Evolutionary conservation across 1,140 invertebrate species (phyloP).

Genomic region (Galleria mellonella): DNA sequence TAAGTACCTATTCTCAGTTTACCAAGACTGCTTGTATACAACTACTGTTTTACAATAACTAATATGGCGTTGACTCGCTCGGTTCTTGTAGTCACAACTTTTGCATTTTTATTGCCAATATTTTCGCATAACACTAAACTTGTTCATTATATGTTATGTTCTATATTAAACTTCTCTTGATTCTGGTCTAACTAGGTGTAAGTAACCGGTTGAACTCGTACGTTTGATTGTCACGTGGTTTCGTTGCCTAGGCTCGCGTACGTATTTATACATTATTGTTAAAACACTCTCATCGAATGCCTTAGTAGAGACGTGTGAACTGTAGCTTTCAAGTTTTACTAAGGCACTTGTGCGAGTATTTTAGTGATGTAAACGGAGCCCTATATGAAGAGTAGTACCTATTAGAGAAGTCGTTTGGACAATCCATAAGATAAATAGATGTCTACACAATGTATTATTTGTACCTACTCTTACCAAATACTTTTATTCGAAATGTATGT

Average conservation of each 20-base stretch:
- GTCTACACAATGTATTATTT: too few relatives aligned
- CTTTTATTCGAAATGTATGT: too few relatives aligned
- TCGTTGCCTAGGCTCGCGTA: neutral
- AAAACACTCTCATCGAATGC: too few relatives aligned
- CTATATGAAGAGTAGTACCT: too few relatives aligned
- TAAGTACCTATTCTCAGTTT: constrained; percentile 72
- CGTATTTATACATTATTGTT: too few relatives aligned
- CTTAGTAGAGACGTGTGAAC: too few relatives aligned
- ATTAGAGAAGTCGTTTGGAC: too few relatives aligned
- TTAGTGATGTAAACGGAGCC: too few relatives aligned
- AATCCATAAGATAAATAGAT: too few relatives aligned
- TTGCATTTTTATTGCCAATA: constrained; percentile 72
- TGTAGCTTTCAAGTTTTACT: too few relatives aligned
- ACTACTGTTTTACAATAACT: constrained; percentile 68
- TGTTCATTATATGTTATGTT: constrained; percentile 41
- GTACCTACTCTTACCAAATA: too few relatives aligned
- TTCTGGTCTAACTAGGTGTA: constrained; percentile 57
- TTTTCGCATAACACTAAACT: constrained; percentile 41
- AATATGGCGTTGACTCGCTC: constrained; percentile 32
- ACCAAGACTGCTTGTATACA: constrained; percentile 73
- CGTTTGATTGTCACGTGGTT: neutral
- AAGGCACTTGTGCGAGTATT: too few relatives aligned
- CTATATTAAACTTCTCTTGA: constrained; percentile 35
- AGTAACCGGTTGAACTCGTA: constrained; percentile 18
- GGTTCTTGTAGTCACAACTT: constrained; percentile 67